Base-by-base conservation (phyloP, 2,888 invertebrate genomes). In the Timandra comae region DNA sequence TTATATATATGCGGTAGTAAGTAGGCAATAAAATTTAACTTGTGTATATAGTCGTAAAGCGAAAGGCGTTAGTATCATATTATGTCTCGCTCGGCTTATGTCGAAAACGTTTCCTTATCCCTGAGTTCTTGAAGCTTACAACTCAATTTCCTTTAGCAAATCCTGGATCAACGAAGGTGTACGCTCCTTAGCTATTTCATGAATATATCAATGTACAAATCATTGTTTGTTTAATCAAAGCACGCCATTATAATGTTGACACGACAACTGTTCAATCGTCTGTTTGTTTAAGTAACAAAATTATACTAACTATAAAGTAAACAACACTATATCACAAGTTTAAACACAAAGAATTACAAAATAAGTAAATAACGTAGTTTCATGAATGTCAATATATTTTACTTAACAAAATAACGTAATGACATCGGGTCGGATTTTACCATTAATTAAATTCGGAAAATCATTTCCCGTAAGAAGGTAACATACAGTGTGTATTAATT, bases 121-220 rank as follows among this genome's bases (percentile, higher is more conserved):
- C 46, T 53, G 63, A 64, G 38, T 64, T 67, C 58, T 62, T 58
- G 59, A 60, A 70, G 74, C 73, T 74, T 72, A 71, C 67, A 65
- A 72, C 70, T 67, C 74, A 74, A 75, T 75, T 75, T 73, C 63
- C 63, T 63, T 56, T 54, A 59, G 57, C 58, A 70, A 74, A 74
- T 67, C 73, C 71, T 53, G 73, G 74, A 67, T 74, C 66, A 69
- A 57, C 49, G 52, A 63, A 69, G 66, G 64, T 66, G 62, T 56
- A 64, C 52, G 55, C 52, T 60, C 52, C 52, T 59, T 52, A 59
- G 60, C 56, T 62, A 63, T 70, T 68, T 59, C 63, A 64, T 67
- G 66, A 71, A 68, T 69, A 69, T 46, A 64, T 66, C 43, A 58
- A 39, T 36, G 37, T 41, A 35, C 34, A 46, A 46, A 43, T 46